These are phyloP conservation scores for Apus apus DNA, from an alignment of 2,113 vertebrate species.

Conservation along the genomic window DNA sequence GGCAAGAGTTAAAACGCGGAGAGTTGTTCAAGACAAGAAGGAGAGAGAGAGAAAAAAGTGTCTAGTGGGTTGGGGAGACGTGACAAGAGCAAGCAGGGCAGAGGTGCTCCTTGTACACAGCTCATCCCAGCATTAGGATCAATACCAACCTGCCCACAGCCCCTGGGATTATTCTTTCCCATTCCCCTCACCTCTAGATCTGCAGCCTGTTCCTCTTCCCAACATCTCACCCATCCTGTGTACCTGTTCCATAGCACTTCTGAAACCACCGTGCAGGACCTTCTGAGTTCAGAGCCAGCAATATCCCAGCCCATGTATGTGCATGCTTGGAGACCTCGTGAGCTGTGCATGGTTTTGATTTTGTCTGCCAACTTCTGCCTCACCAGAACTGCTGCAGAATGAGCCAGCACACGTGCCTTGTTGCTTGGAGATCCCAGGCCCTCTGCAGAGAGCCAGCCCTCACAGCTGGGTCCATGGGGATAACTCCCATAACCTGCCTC, in stretches of 20 bases:
- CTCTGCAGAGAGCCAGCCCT: not conserved
- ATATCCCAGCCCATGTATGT: rapidly evolving
- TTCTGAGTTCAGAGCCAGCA: not conserved
- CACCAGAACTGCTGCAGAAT: not conserved
- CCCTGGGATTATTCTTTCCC: not conserved
- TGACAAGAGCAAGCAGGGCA: not conserved
- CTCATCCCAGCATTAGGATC: not conserved
- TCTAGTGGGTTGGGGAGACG: not conserved
- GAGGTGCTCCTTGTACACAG: not conserved
- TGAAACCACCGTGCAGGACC: not conserved
- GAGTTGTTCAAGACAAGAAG: not conserved
- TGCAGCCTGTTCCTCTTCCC: not conserved
- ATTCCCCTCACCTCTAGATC: not conserved
- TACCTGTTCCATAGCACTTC: not conserved
- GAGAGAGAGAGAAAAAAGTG: rapidly evolving
- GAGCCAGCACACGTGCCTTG: not conserved
- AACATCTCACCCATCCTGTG: not conserved
- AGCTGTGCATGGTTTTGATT: not conserved
- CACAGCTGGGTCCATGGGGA: not conserved
- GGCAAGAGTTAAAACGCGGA: not conserved
- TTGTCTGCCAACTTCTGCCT: not conserved
- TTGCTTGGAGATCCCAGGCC: not conserved
- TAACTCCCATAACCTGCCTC: not conserved
- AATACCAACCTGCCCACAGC: not conserved
- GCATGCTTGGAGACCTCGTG: not conserved